A percentile compares a stretch with the other conserved stretches of the same genome.
Conservation (phyloP, 2,888 invertebrate genomes). For the Trimorus sp. region DNA sequence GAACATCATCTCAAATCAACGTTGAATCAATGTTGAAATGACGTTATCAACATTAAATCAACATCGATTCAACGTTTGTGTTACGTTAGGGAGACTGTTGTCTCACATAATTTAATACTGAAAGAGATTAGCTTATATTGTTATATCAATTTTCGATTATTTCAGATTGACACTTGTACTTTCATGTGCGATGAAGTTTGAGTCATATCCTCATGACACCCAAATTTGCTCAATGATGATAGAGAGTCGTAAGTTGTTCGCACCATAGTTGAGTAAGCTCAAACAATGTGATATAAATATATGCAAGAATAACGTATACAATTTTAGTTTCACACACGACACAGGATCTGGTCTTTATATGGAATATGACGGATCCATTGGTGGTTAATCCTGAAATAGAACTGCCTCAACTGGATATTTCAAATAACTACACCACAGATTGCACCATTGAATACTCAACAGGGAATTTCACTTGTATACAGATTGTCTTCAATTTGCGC, state of each 20-base stretch:
- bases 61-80: too few species aligned
- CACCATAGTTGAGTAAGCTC: too few species aligned
- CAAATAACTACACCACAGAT: conserved; percentile 93
- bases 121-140: too few species aligned
- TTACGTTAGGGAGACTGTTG: too few species aligned
- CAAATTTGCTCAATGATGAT: conserved; percentile 97
- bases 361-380: conserved; percentile 93
- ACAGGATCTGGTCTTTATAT: conserved; percentile 93
- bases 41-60: too few species aligned
- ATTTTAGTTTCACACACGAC: conserved; percentile 92
- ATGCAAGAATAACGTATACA: too few species aligned
- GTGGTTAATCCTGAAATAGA: conserved; percentile 95
- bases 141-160: conserved; percentile 59
- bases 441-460: conserved; percentile 93
- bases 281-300: too few species aligned
- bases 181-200: conserved; percentile 97
- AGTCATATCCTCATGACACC: conserved; percentile 96
- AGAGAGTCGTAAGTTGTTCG: conserved; percentile 90
- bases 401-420: conserved; percentile 93
- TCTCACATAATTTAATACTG: too few species aligned
- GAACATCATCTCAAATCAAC: too few species aligned
- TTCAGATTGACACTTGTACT: conserved; percentile 92
- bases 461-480: conserved; percentile 95
- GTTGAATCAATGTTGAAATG: too few species aligned
- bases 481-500: conserved; percentile 92